These are phyloP conservation scores for Petaurus breviceps DNA, from an alignment of 2,113 vertebrate genomes.

Conservation along the genomic window DNA sequence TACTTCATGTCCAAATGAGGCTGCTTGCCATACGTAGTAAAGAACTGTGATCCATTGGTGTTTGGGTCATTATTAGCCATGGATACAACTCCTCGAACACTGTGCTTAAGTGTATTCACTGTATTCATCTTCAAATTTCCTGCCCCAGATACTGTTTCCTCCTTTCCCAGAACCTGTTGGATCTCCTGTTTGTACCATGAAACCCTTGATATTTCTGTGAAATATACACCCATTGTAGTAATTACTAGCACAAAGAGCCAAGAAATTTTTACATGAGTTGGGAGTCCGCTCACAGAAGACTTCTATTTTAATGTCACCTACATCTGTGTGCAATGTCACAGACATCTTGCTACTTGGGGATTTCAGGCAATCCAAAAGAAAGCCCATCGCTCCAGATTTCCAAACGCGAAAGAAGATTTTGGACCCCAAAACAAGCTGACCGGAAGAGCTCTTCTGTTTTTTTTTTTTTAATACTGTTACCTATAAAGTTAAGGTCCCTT, in stretches of 20 bases:
- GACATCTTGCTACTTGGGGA: no score
- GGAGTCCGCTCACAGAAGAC: conserved; percentile 96
- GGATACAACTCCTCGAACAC: conserved; percentile 95
- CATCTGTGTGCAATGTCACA: conserved; percentile 94
- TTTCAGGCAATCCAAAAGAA: no score
- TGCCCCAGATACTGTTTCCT: conserved; percentile 97
- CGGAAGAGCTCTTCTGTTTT: no score
- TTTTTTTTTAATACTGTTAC: neutral
- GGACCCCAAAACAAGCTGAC: no score
- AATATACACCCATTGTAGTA: conserved; percentile 95
- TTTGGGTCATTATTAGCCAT: conserved; percentile 98
- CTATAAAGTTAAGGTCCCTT: neutral
- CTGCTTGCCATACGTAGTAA: conserved; percentile 97
- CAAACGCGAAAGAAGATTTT: no score
- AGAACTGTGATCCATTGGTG: conserved; percentile 97
- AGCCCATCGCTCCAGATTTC: no score
- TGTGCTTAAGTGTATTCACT: conserved; percentile 98
- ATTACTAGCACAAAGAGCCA: conserved; percentile 94
- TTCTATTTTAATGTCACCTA: conserved; percentile 97
- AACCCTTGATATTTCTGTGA: conserved; percentile 98
- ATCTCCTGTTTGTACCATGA: conserved; percentile 99
- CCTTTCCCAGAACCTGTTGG: conserved; percentile 97
- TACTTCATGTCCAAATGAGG: conserved; percentile 99
- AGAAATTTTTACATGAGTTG: conserved; percentile 94
- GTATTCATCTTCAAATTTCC: conserved; percentile 97